Conservation (phyloP, 1,140 invertebrate species). For the Hycleus phaleratus region DNA sequence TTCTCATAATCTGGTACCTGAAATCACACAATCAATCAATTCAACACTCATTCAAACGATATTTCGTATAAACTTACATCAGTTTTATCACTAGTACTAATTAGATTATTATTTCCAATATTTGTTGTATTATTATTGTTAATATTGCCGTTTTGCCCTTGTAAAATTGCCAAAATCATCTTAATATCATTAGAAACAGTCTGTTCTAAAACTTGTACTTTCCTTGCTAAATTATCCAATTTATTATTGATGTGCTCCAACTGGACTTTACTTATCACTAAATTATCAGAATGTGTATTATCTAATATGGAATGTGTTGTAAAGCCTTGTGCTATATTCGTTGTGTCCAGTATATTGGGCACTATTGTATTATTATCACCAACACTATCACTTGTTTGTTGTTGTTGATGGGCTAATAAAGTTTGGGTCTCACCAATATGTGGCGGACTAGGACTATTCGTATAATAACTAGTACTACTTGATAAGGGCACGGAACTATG, state of each 20-base stretch:
- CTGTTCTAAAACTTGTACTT: conserved; percentile 54
- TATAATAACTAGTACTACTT: conserved; percentile 40
- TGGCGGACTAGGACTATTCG: conserved; percentile 39
- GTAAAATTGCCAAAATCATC: conserved; percentile 56
- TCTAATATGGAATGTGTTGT: conserved; percentile 37
- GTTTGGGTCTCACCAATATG: conserved; percentile 17
- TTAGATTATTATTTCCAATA: too few species aligned
- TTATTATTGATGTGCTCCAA: conserved; percentile 48
- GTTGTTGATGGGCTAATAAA: not conserved
- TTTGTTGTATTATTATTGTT: not conserved
- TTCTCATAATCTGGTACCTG: conserved; percentile 39
- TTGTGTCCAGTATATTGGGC: not conserved
- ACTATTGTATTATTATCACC: not conserved
- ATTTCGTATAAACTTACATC: too few species aligned
- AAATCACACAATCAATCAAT: not conserved
- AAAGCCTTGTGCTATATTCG: conserved; percentile 15
- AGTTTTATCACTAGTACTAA: too few species aligned
- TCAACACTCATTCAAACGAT: too few species aligned
- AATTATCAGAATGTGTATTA: conserved; percentile 26
- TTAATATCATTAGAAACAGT: conserved; percentile 59
- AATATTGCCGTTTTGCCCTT: conserved; percentile 40
- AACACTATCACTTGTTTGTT: not conserved
- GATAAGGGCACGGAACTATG: conserved; percentile 32
- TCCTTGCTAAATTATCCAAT: conserved; percentile 57
- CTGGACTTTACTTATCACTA: conserved; percentile 37